Evolutionary conservation across 2,888 invertebrate genomes (phyloP).

Genomic region (Philonicus albiceps): DNA sequence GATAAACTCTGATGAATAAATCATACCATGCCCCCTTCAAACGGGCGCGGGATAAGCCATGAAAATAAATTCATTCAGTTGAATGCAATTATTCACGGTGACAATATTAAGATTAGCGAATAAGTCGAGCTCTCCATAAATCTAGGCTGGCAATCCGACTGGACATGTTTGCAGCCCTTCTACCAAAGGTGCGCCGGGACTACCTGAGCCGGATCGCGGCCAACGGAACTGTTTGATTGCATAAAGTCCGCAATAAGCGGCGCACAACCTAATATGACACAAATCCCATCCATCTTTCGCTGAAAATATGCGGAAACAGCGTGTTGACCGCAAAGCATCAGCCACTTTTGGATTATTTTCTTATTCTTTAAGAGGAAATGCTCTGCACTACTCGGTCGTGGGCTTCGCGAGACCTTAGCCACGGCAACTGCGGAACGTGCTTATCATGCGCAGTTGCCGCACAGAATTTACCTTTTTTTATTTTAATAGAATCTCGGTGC

Average conservation of each 20-base stretch:
- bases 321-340: slow-evolving; percentile 13
- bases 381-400: background rate
- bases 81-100: background rate
- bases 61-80: background rate
- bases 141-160: background rate
- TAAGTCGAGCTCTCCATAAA: background rate
- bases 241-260: background rate
- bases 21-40: background rate
- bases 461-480: background rate
- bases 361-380: slow-evolving; percentile 18
- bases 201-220: background rate
- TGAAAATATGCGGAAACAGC: slow-evolving; percentile 3
- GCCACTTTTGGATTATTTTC: slow-evolving; percentile 10
- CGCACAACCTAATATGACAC: slow-evolving; percentile 12
- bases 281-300: slow-evolving; percentile 11
- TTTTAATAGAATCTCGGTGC: background rate
- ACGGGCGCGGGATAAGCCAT: background rate
- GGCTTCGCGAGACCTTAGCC: background rate
- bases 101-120: background rate
- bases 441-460: background rate
- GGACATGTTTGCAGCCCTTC: background rate
- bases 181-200: background rate
- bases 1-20: background rate
- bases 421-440: background rate
- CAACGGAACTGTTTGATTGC: slow-evolving; percentile 2